These are phyloP conservation scores for Deilephila porcellus DNA, from an alignment of 2,888 invertebrate species.

Conservation along the genomic window DNA sequence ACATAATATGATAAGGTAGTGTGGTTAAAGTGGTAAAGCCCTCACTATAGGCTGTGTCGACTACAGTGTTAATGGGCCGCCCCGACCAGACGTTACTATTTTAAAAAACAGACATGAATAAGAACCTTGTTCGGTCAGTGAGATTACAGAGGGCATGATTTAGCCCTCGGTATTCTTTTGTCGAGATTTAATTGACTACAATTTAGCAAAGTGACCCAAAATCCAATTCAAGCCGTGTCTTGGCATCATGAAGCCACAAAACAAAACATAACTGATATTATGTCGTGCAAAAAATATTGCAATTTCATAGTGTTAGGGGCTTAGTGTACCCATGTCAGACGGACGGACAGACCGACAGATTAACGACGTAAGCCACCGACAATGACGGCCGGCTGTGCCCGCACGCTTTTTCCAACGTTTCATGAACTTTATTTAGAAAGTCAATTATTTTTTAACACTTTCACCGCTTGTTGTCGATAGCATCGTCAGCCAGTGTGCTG, in stretches of 20 bases:
- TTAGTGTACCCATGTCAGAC: conserved; percentile 50
- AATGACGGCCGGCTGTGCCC: conserved; percentile 44
- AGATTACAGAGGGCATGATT: too few species aligned
- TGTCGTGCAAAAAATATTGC: conserved; percentile 50
- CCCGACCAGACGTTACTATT: too few species aligned
- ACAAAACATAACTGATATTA: conserved; percentile 44
- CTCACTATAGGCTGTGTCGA: too few species aligned
- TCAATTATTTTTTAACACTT: conserved; percentile 27
- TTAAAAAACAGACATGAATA: too few species aligned
- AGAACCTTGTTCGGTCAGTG: too few species aligned
- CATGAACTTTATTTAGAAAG: conserved; percentile 40
- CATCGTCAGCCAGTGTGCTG: background rate
- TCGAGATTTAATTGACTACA: too few species aligned
- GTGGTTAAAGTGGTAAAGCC: too few species aligned
- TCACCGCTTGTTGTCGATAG: conserved; percentile 15
- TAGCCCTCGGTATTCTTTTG: too few species aligned
- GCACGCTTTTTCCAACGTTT: conserved; percentile 28
- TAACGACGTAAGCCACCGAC: conserved; percentile 57
- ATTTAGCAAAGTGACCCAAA: background rate
- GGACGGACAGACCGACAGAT: conserved; percentile 65
- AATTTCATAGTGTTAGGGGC: conserved; percentile 48
- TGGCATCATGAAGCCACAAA: conserved; percentile 28
- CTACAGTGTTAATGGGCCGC: too few species aligned
- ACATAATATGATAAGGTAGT: too few species aligned
- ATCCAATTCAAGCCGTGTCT: background rate